phyloP scores from a whole-genome alignment of 1,140 invertebrate genomes.

The Drosophila tsacasi region DNA sequence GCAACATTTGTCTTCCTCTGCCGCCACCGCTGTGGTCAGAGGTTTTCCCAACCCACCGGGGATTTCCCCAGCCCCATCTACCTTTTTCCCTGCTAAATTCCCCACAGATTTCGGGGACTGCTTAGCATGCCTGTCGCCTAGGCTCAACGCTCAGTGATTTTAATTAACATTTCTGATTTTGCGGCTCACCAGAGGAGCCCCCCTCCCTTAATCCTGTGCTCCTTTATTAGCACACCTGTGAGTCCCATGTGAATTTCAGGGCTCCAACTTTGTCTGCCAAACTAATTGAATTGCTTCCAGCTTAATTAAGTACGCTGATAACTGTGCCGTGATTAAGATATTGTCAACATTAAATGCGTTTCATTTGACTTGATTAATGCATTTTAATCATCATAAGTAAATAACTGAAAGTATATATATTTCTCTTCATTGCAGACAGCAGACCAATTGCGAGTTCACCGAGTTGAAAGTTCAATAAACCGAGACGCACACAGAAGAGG shows the following conservation, averaged over 20 bases:
- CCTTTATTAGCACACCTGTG: constrained; percentile 73
- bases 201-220: background rate
- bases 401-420: constrained; percentile 3
- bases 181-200: constrained; percentile 46
- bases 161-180: constrained; percentile 84
- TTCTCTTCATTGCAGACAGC: constrained; percentile 49
- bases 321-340: constrained; percentile 62
- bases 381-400: constrained; percentile 45
- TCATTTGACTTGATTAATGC: constrained; percentile 62
- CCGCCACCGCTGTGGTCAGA: constrained; percentile 43
- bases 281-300: constrained; percentile 79
- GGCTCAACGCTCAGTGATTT: constrained; percentile 72
- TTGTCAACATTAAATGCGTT: constrained; percentile 47
- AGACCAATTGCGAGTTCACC: constrained; percentile 3
- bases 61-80: background rate
- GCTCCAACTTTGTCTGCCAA: constrained; percentile 48
- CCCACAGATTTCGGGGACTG: constrained; percentile 52
- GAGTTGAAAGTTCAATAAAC: constrained; percentile 44
- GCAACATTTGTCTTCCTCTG: constrained; percentile 49
- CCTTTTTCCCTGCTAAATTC: constrained; percentile 23
- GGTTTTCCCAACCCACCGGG: constrained; percentile 44
- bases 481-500: constrained; percentile 22
- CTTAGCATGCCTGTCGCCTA: constrained; percentile 53
- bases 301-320: constrained; percentile 66
- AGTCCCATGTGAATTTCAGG: constrained; percentile 25